phyloP scores from a whole-genome alignment of 2,888 invertebrate species.

The Mesorhabditis belari region DNA sequence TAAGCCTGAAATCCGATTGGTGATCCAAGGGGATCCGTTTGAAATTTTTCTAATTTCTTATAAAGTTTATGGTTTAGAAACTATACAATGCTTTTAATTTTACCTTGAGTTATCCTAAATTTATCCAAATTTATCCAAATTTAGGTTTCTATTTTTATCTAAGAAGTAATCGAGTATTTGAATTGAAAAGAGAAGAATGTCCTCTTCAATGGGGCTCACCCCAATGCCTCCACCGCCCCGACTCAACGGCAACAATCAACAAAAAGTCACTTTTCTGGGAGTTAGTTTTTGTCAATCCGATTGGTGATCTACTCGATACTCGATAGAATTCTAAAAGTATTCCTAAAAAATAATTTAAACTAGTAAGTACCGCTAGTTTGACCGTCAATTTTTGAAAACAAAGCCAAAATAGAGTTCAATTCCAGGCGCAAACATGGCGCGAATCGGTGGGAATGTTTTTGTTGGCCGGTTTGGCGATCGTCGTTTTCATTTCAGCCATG shows the following conservation, averaged over 20 bases:
- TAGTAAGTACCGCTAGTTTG: too few species aligned
- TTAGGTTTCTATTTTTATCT: too few species aligned
- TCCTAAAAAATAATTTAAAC: too few species aligned
- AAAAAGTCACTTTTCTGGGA: conserved; percentile 23
- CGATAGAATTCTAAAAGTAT: too few species aligned
- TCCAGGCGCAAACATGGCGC: conserved; percentile 33
- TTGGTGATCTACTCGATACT: not conserved
- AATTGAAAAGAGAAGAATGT: conserved; percentile 6
- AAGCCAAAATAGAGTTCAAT: not conserved
- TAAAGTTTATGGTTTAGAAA: too few species aligned
- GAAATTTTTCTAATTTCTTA: too few species aligned
- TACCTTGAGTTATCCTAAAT: too few species aligned
- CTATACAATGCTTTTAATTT: too few species aligned
- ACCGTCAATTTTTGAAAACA: too few species aligned
- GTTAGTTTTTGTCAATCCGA: not conserved
- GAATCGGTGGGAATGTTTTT: conserved; percentile 41
- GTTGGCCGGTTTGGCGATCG: conserved; percentile 20
- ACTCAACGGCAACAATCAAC: conserved; percentile 8
- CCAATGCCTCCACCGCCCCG: conserved; percentile 14
- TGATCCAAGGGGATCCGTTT: too few species aligned
- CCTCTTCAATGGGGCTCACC: conserved; percentile 5
- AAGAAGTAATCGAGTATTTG: conserved; percentile 9
- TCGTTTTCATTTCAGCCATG: conserved; percentile 29
- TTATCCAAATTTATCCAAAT: too few species aligned
- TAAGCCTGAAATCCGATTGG: too few species aligned